Evolutionary conservation across 1,140 invertebrate species (phyloP), one percentile per base, ranked within the genome.

Genomic region (Pachyrhynchus sulphureomaculatus): DNA sequence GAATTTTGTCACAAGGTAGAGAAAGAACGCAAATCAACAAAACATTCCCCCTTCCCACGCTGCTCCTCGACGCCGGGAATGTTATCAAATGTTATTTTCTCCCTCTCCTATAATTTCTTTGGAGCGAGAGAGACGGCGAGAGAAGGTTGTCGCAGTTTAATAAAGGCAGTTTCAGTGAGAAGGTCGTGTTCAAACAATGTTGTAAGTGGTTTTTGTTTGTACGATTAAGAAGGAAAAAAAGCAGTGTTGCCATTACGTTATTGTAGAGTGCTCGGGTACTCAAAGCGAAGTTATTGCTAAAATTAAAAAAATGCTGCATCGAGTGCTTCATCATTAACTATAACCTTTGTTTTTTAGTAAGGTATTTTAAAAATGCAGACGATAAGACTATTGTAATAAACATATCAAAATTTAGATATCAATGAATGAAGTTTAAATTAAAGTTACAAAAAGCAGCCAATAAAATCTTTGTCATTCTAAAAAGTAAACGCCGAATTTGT

Each of bases 21-120:
- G 44, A 6, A 13, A 47, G 44, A 47, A 3, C n/a, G 44, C 26
- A 32, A 29, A 47, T 9, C 44, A 47, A 29, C 44, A 47, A 47
- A 47, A 29, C 36, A 44, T 20, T 5, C 2, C 5, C 6, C 3
- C 20, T 13, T 9, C 36, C 4, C 4, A 39, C 9, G 10, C 10
- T 4, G 36, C n/a, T n/a, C n/a, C n/a, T n/a, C n/a, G 21, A 6
- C 12, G 20, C 1, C 17, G 20, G 6, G 41, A 21, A 12, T n/a
- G 41, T 9, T 10, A n/a, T 15, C 23, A 9, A 23, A 29, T n/a
- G 13, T 9, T n/a, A 2, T 20, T 8, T 12, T 18, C 21, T 21
- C 17, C 44, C 24, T 21, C 24, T 26, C 3, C 44, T 6, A 9
- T 26, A 47, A 29, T 47, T 47, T 47, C 44, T 47, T 47, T 47